These are phyloP conservation scores for Chiroxiphia lanceolata DNA, from an alignment of 2,797 vertebrate genomes.

Conservation along the genomic window DNA sequence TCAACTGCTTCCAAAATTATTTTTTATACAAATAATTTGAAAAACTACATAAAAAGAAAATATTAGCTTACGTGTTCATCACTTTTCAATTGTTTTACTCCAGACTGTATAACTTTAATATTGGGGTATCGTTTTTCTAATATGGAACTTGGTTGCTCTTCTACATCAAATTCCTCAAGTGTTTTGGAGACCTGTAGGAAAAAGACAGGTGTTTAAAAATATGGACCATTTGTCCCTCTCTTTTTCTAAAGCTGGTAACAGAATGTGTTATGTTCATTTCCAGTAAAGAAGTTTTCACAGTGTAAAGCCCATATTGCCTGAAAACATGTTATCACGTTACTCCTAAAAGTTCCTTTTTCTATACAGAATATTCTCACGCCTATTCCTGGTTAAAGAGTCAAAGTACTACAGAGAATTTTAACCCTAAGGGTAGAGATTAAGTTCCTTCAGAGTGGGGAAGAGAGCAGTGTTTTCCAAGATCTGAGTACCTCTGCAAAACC, in stretches of 20 bases:
- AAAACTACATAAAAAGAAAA: background rate
- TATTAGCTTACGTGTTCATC: constrained; percentile 79
- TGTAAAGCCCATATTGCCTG: background rate
- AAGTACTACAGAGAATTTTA: background rate
- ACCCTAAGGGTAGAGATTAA: background rate
- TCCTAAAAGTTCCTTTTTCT: background rate
- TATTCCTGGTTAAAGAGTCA: background rate
- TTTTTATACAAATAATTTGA: background rate
- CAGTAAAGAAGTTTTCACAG: background rate
- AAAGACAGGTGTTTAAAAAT: background rate
- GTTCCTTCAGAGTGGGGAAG: background rate
- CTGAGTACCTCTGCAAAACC: background rate
- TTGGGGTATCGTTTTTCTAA: constrained; percentile 87
- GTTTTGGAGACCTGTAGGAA: constrained; percentile 84
- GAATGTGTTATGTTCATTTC: background rate
- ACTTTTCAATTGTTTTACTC: constrained; percentile 81
- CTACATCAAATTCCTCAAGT: constrained; percentile 91
- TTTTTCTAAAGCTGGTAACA: constrained; percentile 78
- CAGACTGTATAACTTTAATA: constrained; percentile 87
- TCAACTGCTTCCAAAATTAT: background rate
- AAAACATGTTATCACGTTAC: background rate
- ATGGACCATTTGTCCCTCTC: constrained; percentile 81
- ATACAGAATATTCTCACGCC: background rate
- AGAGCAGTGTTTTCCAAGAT: background rate
- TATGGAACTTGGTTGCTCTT: constrained; percentile 82